Evolutionary conservation across 2,888 invertebrate genomes (phyloP), one percentile per base, ranked within the genome.

Genomic region (Eurois occulta): DNA sequence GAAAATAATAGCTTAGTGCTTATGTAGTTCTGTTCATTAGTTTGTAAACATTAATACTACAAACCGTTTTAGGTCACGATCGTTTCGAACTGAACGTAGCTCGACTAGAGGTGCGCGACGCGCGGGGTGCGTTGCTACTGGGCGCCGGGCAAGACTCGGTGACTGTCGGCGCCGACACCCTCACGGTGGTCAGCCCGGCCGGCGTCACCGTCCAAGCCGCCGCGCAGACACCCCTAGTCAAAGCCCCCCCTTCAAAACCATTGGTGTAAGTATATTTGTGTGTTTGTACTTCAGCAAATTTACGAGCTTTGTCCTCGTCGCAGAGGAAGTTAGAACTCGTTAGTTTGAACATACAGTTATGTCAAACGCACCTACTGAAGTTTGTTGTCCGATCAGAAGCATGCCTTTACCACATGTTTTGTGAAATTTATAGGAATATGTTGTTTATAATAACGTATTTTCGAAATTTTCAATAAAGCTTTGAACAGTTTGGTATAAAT

Each of bases 181-280:
- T 99, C 80, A 97, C 97, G 87, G 98, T 99, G 85, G 98, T 98
- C 90, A 99, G 99, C 76, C 98, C 98, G 78, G 99, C 98, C 38
- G 99, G 99, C 55, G 98, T 98, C 79, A 97, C 98, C 86, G 98
- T 99, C 93, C 98, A 98, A 88, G 98, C 98, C 67, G 98, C 99
- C 75, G 97, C 98, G 72, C 99, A 99, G 95, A 98, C 99, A 75
- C 98, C 98, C 2, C 96, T 98, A 84, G 98, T 99, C 76, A 97
- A 98, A 90, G 98, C 99, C 11, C 98, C 98, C 87, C 98, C 98
- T 38, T 98, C 98, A 52, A 98, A 98, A 90, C 98, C 98, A 92
- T 97, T 99, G 86, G 98, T 98, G 99, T 99, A 96, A 97, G 97
- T 94, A 75, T 78, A 62, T 73, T 92, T 92, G 62, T 80, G 83